Percentiles rank a stretch among this genome's conserved stretches.
phyloP scores from a whole-genome alignment of 2,797 vertebrate genomes.

The Alexandromys oeconomus region DNA sequence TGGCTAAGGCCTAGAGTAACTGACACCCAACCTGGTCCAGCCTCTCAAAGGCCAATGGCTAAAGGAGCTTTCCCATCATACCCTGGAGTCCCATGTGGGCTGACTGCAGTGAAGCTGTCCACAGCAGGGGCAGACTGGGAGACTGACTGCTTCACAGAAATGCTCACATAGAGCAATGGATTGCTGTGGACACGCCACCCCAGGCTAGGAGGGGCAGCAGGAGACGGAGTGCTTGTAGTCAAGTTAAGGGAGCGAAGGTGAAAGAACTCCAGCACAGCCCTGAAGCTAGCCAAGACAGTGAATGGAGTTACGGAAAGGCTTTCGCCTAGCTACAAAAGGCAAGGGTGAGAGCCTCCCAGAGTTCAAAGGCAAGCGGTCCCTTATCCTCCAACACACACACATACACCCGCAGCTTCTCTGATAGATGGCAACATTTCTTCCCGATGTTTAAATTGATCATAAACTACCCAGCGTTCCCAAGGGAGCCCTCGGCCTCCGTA shows the following conservation, averaged over 20 bases:
- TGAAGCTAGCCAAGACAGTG: neutral
- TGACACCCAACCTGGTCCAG: too few species aligned
- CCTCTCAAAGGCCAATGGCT: too few species aligned
- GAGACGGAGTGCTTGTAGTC: neutral
- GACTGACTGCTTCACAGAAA: neutral
- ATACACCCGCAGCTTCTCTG: neutral
- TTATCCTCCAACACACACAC: slow-evolving; percentile 16
- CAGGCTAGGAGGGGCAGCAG: neutral
- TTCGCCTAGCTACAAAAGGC: slow-evolving; percentile 23
- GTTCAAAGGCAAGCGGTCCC: neutral
- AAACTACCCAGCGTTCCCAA: slow-evolving; percentile 67
- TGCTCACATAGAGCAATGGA: neutral
- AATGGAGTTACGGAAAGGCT: neutral
- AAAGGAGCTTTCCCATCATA: too few species aligned
- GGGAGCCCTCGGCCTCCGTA: slow-evolving; percentile 81
- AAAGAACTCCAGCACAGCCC: neutral
- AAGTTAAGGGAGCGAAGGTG: neutral
- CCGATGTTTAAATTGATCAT: slow-evolving; percentile 72
- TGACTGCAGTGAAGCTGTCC: neutral
- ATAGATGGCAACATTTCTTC: slow-evolving; percentile 58
- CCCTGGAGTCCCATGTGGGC: neutral
- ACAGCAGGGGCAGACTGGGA: neutral
- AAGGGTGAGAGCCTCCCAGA: slow-evolving; percentile 49
- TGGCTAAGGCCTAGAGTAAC: too few species aligned
- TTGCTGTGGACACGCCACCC: neutral